A percentile compares a stretch with the other conserved stretches of the same genome.
These are phyloP conservation scores for Notothenia rossii DNA, from an alignment of 2,113 vertebrate species.

Conservation along the genomic window DNA sequence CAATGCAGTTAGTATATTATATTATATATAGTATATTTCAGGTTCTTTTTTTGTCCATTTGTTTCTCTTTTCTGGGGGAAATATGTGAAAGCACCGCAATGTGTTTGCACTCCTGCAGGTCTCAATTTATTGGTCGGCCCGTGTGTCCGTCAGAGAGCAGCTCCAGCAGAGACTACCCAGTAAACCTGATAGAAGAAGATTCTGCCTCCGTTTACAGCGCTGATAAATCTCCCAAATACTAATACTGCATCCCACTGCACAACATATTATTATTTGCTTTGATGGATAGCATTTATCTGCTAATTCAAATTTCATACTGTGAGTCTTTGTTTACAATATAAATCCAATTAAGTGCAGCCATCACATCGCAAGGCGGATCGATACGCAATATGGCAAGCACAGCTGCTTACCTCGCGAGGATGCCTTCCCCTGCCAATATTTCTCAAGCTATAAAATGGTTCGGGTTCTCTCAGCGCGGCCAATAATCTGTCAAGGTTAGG, in stretches of 20 bases:
- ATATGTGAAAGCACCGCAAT: not conserved
- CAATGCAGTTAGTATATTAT: no score
- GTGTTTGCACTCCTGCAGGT: constrained; percentile 20
- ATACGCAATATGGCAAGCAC: constrained; percentile 89
- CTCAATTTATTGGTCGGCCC: constrained; percentile 21
- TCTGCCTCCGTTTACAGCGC: constrained; percentile 56
- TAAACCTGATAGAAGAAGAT: constrained; percentile 49
- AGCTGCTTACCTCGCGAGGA: constrained; percentile 86
- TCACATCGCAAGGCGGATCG: constrained; percentile 83
- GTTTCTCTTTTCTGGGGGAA: constrained; percentile 12
- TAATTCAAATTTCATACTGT: constrained; percentile 84
- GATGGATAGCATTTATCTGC: constrained; percentile 84
- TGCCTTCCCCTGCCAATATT: constrained; percentile 84
- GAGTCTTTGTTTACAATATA: constrained; percentile 89
- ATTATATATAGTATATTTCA: no score
- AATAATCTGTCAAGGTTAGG: constrained; percentile 84
- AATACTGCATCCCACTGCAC: constrained; percentile 76
- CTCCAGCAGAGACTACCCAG: constrained; percentile 23
- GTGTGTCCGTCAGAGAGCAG: constrained; percentile 40
- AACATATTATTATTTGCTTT: constrained; percentile 83
- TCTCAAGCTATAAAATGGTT: constrained; percentile 79
- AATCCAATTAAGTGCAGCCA: constrained; percentile 89
- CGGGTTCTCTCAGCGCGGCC: constrained; percentile 70
- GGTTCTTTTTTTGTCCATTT: not conserved
- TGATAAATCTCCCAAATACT: constrained; percentile 78